Percentiles rank a stretch among this genome's conserved stretches.
Evolutionary conservation across 2,113 vertebrate species (phyloP).

Genomic region (Riparia riparia): DNA sequence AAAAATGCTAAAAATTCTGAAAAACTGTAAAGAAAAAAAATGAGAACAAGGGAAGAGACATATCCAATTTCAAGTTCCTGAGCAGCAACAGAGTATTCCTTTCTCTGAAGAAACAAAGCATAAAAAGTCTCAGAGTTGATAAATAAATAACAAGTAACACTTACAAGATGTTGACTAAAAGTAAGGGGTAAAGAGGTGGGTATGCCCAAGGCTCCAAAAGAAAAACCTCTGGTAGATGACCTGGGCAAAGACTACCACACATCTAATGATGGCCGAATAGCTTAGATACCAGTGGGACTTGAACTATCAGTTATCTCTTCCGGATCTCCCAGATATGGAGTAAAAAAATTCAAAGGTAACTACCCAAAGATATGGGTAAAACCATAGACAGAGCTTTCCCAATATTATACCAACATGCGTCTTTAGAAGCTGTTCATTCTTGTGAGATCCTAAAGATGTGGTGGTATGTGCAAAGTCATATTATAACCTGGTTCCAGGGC

Average conservation of each 20-base stretch:
- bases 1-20: not conserved
- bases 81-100: not conserved
- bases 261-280: too few species aligned
- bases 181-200: not conserved
- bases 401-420: too few species aligned
- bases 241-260: not conserved
- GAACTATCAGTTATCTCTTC: not conserved
- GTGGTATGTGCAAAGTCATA: not conserved
- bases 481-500: not conserved
- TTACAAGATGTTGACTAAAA: not conserved
- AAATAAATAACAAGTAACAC: not conserved
- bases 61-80: not conserved
- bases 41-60: not conserved
- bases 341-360: not conserved
- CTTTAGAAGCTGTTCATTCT: not conserved
- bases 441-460: not conserved
- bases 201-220: not conserved
- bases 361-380: not conserved
- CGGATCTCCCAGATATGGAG: not conserved
- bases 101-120: not conserved
- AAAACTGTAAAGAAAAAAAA: not conserved
- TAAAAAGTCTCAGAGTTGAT: not conserved
- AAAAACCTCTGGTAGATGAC: not conserved
- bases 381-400: not conserved
- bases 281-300: not conserved